phyloP scores from a whole-genome alignment of 2,797 vertebrate species.

The Coracias cyanogaster region DNA sequence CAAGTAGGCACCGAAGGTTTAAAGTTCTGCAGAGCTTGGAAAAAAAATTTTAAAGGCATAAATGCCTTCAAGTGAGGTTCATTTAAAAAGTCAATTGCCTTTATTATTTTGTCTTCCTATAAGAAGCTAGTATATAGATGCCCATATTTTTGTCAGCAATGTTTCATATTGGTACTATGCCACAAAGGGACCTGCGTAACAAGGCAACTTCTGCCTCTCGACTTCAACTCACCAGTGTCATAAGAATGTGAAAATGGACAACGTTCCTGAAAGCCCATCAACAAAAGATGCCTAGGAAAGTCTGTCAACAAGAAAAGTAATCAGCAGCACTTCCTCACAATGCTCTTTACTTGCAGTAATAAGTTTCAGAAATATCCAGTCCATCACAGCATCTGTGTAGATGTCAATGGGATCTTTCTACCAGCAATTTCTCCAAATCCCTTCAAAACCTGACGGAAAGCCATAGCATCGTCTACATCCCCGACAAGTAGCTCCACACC shows the following conservation, averaged over 20 bases:
- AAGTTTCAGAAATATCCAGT: background rate
- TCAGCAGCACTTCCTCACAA: background rate
- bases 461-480: background rate
- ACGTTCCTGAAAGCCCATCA: background rate
- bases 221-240: background rate
- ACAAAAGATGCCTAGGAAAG: background rate
- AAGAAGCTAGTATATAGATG: background rate
- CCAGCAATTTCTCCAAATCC: background rate
- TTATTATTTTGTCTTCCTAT: background rate
- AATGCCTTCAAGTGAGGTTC: background rate
- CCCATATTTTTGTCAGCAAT: background rate
- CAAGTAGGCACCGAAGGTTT: background rate
- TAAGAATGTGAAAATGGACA: background rate
- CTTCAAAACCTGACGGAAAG: background rate
- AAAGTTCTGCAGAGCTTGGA: background rate
- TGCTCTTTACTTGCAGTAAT: background rate
- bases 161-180: background rate
- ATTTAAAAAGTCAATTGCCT: background rate
- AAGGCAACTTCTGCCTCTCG: background rate
- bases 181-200: accelerated
- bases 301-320: background rate
- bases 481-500: background rate
- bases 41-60: background rate
- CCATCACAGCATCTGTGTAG: background rate
- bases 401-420: background rate